Conservation (phyloP, 2,797 vertebrate species). For the Dicrostonyx torquatus region DNA sequence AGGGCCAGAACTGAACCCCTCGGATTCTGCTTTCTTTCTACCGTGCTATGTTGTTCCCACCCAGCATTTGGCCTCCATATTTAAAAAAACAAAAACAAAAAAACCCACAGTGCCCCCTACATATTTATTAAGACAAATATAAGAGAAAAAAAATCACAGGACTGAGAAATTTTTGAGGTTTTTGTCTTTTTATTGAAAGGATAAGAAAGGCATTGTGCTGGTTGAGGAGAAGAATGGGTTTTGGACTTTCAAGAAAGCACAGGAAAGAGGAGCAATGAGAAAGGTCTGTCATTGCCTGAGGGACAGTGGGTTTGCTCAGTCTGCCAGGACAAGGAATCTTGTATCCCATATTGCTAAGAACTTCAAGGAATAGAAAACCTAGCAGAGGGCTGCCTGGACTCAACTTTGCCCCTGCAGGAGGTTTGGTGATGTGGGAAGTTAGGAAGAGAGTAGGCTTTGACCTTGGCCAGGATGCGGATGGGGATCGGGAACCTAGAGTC, state of each 20-base stretch:
- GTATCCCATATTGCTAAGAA: not conserved
- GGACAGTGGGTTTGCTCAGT: not conserved
- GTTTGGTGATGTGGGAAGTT: not conserved
- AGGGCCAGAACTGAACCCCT: not conserved
- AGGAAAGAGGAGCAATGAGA: not conserved
- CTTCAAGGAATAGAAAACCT: not conserved
- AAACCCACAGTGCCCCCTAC: not conserved
- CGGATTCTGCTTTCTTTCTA: conserved; percentile 20
- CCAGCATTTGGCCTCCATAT: not conserved
- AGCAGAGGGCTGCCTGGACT: not conserved
- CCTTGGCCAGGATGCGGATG: not conserved
- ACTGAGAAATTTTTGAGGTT: conserved; percentile 29
- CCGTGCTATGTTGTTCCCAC: not conserved
- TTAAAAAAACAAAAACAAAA: conserved; percentile 4
- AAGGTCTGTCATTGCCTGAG: not conserved
- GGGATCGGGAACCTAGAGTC: not conserved
- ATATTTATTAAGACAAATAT: conserved; percentile 12
- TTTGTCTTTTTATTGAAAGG: not conserved
- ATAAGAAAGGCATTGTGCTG: not conserved
- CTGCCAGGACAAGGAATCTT: not conserved
- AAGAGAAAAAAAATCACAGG: not conserved
- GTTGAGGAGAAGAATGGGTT: not conserved
- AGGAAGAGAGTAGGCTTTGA: not conserved
- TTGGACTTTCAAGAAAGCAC: conserved; percentile 1
- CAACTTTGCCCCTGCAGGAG: not conserved